Percentiles rank a stretch among this genome's conserved stretches.
Conservation (phyloP, 1,140 invertebrate genomes). For the Laupala kohalensis region DNA sequence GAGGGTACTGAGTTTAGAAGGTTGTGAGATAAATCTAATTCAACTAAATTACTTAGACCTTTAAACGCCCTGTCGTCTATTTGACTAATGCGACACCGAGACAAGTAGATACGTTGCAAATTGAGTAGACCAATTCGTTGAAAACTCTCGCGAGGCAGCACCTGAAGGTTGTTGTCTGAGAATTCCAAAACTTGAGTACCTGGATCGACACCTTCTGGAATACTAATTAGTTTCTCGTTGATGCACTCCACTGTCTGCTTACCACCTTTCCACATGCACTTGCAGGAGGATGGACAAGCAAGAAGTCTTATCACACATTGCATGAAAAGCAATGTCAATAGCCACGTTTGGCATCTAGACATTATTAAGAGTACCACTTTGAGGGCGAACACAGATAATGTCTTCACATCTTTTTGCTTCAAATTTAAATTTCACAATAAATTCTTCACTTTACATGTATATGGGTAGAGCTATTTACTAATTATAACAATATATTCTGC, state of each 20-base stretch:
- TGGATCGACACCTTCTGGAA: constrained; percentile 71
- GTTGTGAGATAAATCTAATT: constrained; percentile 76
- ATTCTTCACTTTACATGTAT: too few relatives aligned
- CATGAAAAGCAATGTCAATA: neutral
- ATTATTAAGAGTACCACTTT: constrained; percentile 4
- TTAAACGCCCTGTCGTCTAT: constrained; percentile 66
- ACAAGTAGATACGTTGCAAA: constrained; percentile 71
- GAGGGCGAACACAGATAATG: too few relatives aligned
- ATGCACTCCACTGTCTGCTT: constrained; percentile 81
- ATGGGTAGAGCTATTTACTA: too few relatives aligned
- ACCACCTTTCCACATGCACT: constrained; percentile 83
- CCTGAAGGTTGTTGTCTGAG: constrained; percentile 63
- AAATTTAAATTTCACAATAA: too few relatives aligned
- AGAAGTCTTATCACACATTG: constrained; percentile 6
- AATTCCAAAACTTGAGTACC: constrained; percentile 81
- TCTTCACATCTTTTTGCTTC: too few relatives aligned
- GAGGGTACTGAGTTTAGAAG: constrained; percentile 60
- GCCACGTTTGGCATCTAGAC: constrained; percentile 1
- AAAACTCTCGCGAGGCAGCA: constrained; percentile 60
- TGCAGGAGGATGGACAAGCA: constrained; percentile 59
- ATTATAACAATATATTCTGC: too few relatives aligned
- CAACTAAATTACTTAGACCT: constrained; percentile 74
- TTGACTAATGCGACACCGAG: constrained; percentile 56
- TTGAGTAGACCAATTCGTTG: constrained; percentile 65
- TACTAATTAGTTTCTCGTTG: constrained; percentile 52